phyloP scores from a whole-genome alignment of 1,140 invertebrate species.

The Melanaphis sacchari region DNA sequence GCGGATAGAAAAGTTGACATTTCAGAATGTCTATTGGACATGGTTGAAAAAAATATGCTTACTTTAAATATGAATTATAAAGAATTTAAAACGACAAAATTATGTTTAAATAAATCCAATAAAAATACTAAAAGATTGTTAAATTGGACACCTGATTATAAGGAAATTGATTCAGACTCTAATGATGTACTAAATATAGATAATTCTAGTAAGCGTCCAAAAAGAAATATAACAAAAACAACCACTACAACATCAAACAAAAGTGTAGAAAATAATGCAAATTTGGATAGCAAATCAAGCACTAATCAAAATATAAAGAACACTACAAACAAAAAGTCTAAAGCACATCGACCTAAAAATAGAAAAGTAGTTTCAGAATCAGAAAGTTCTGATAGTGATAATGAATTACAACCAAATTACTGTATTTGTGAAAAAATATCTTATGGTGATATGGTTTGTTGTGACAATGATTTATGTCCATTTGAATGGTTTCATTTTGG shows the following conservation, averaged over 20 bases:
- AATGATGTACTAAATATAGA: not conserved
- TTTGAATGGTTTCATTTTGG: conserved; percentile 99
- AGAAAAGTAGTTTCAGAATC: not conserved
- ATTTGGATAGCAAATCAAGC: not conserved
- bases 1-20: conserved; percentile 25
- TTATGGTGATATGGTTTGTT: conserved; percentile 98
- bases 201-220: not conserved
- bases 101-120: not conserved
- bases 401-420: conserved; percentile 95
- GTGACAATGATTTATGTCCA: conserved; percentile 84
- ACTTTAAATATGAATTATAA: not conserved
- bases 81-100: not conserved
- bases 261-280: not conserved
- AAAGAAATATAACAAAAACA: not conserved
- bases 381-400: conserved; percentile 64
- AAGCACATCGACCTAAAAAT: not conserved
- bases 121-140: conserved; percentile 3
- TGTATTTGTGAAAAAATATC: conserved; percentile 95
- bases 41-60: not conserved
- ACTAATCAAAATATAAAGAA: not conserved
- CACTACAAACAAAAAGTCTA: not conserved
- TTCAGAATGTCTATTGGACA: not conserved
- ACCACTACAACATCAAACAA: not conserved
- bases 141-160: not conserved
- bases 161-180: not conserved